Base-by-base conservation (phyloP, 2,797 vertebrate species). In the Pagetopsis macropterus region DNA sequence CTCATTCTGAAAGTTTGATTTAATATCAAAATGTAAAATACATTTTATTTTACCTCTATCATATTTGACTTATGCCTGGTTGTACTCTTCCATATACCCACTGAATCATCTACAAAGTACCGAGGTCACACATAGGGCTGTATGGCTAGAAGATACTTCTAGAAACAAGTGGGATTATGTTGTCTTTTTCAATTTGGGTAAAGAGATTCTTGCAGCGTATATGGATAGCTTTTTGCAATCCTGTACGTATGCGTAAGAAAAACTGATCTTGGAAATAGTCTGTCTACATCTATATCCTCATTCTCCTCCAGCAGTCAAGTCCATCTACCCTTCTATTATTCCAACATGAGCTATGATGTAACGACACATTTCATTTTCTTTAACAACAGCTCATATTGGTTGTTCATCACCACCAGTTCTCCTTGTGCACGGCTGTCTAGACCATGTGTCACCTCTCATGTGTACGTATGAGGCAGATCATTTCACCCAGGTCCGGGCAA, bases 401-500 rank as follows among this genome's bases (percentile, higher is more conserved):
- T 8, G 46, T 71, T 84, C 78, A 69, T 83, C 72, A 50, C 63
- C 64, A 69, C 15, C 3, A 8, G 52, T 49, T 80, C 66, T 21
- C 37, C 64, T 71, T 71, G 67, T 17, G 72, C 40, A 16, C 56
- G 33, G 37, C 58, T 15, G 73, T 80, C 64, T 75, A 45, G 45
- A 72, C 76, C 61, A 21, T 70, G 82, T 78, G 70, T 83, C 80
- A 70, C 68, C n/a, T 57, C 31, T 86, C 64, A 70, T 62, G 71
- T 65, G 62, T 11, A 33, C 78, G 80, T 69, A 78, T 43, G 50
- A 80, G 81, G 55, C 58, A 69, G 84, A 83, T 91, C 79, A 87
- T 87, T 85, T 83, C 80, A 43, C 65, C 57, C 54, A 50, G 62
- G 85, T 80, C 72, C 46, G 40, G 66, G 65, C 59, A 4, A 10